Conservation (phyloP, 2,113 vertebrate species). For the Heliornis fulica region DNA sequence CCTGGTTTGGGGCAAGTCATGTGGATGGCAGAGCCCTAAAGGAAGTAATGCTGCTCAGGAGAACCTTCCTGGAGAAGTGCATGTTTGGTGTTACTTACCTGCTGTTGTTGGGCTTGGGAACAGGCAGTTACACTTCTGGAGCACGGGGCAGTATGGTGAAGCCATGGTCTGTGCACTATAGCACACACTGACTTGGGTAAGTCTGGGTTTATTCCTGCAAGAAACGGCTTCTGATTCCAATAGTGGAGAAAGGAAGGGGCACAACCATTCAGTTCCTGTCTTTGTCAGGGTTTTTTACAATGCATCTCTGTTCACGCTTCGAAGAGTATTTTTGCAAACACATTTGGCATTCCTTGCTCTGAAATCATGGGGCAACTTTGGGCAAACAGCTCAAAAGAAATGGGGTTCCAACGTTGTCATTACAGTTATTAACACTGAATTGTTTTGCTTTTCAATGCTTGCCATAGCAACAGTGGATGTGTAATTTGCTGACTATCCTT, state of each 20-base stretch:
- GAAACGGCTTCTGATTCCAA: not conserved
- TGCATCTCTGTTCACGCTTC: not conserved
- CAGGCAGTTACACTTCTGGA: not conserved
- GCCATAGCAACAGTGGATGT: not conserved
- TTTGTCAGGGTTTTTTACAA: not conserved
- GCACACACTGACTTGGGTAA: not conserved
- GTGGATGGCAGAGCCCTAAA: not conserved
- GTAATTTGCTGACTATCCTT: not conserved
- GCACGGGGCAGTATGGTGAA: not conserved
- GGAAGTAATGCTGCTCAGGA: not conserved
- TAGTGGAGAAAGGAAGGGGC: not conserved
- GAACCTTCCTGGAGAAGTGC: not conserved
- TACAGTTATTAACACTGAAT: not conserved
- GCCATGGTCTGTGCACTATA: too few relatives aligned
- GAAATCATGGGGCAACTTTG: conserved; percentile 26
- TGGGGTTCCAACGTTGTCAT: not conserved
- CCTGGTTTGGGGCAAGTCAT: not conserved
- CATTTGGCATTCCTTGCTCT: conserved; percentile 9
- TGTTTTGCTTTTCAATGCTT: not conserved
- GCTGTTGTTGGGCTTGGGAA: not conserved
- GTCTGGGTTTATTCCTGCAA: not conserved
- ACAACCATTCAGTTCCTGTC: conserved; percentile 11
- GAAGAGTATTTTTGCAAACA: conserved; percentile 1
- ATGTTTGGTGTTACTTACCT: not conserved
- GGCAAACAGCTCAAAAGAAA: not conserved